Evolutionary conservation across 2,797 vertebrate genomes (phyloP).

Genomic region (Cirrhinus molitorella): DNA sequence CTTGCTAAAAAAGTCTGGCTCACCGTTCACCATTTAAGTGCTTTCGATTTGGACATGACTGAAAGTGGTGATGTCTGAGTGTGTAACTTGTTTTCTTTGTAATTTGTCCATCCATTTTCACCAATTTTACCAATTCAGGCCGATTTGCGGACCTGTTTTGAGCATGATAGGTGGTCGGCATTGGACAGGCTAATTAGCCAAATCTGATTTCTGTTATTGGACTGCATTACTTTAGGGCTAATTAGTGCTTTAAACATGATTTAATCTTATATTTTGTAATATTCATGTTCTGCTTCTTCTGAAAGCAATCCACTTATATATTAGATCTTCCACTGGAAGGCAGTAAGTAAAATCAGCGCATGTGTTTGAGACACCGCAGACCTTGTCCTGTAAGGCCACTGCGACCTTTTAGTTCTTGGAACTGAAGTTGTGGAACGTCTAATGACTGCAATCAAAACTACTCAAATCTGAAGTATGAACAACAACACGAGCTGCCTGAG

Average conservation of each 20-base stretch:
- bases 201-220: background rate
- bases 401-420: constrained; percentile 32
- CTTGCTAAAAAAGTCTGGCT: background rate
- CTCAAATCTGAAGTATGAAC: constrained; percentile 36
- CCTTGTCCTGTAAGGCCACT: constrained; percentile 18
- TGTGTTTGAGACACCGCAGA: constrained; percentile 20
- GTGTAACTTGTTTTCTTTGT: constrained; percentile 23
- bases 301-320: no score
- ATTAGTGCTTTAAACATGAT: background rate
- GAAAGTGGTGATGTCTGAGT: background rate
- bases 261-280: background rate
- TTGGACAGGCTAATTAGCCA: background rate
- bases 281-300: no score
- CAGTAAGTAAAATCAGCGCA: constrained; percentile 9
- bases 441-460: constrained; percentile 42
- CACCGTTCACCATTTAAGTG: background rate
- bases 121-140: background rate
- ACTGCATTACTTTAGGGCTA: background rate
- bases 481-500: constrained; percentile 38
- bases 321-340: constrained; percentile 12
- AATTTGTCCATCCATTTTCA: background rate
- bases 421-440: constrained; percentile 17
- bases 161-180: background rate
- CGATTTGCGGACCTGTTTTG: background rate
- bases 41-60: background rate